Base-by-base conservation (phyloP, 1,140 invertebrate species). In the Drosophila truncata region DNA sequence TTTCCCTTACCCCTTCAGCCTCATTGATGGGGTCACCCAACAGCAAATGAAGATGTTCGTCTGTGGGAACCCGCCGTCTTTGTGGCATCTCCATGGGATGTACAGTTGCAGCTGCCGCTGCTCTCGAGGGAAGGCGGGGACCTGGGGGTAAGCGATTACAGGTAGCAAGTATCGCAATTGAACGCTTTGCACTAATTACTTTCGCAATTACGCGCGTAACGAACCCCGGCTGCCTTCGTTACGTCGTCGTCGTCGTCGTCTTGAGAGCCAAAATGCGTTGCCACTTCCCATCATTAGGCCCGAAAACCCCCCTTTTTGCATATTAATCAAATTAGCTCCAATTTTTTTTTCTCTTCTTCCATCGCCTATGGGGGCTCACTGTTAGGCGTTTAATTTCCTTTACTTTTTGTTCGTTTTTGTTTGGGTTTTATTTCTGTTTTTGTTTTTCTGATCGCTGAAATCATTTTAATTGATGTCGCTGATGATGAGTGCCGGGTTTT, bases 311-410 rank as follows among this genome's bases (percentile, higher is more conserved):
- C 13, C 16, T 33, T 37, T 67, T 74, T 54, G 80, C 83, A 90
- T 78, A 88, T 88, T 88, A 88, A 88, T 88, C 84, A 88, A 88
- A 88, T 88, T 84, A 90, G 85, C 72, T 88, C 78, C 80, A 88
- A 84, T 88, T 88, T 81, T 79, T 85, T 83, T 35, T 60, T 5
- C 3, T 29, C 10, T 42, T 20, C 18, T 8, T 46, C 35, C 63
- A 62, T 27, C 13, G 81, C 81, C 78, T 61, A 77, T 71, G 62
- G 46, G 18, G 44, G 64, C 70, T 64, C 61, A 71, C 69, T 82
- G 80, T 86, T 86, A 86, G 82, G 83, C 70, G 72, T 78, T 63
- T 61, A 54, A 78, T 70, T 50, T 52, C 25, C 41, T 18, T 67
- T 63, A 25, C 7, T 65, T 65, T 46, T 20, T 49, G 58, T 31